These are phyloP conservation scores for Eristalis intricaria DNA, from an alignment of 2,888 invertebrate species.

Conservation along the genomic window DNA sequence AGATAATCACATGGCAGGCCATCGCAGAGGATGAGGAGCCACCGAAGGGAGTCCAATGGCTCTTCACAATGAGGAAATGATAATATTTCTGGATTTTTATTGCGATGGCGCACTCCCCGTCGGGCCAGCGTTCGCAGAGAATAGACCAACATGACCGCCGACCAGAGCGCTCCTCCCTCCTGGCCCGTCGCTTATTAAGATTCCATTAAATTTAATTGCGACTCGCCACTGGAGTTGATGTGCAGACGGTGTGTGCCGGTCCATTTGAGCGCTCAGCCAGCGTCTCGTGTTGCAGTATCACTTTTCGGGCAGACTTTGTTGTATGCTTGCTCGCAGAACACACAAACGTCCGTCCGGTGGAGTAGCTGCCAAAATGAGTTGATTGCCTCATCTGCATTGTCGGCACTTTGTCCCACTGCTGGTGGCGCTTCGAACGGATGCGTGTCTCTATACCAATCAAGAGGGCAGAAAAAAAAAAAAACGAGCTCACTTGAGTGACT, in stretches of 20 bases:
- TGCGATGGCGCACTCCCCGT: constrained; percentile 19
- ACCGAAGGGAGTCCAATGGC: constrained; percentile 15
- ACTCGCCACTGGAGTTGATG: constrained; percentile 38
- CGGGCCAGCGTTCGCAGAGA: not conserved
- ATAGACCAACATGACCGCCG: constrained; percentile 1
- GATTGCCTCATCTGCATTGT: constrained; percentile 51
- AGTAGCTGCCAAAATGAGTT: constrained; percentile 19
- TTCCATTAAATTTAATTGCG: constrained; percentile 67
- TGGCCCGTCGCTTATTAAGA: constrained; percentile 39
- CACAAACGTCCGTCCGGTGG: not conserved
- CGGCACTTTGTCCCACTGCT: constrained; percentile 15
- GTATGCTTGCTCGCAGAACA: not conserved
- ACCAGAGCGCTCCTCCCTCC: too few relatives aligned
- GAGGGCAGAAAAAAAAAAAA: constrained; percentile 8
- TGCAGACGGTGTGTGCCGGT: not conserved
- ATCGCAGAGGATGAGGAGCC: constrained; percentile 24
- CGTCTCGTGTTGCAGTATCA: constrained; percentile 35
- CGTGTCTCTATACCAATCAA: not conserved
- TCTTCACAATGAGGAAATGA: constrained; percentile 66
- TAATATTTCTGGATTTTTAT: constrained; percentile 67
- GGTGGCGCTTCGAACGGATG: not conserved
- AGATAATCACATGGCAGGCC: constrained; percentile 50
- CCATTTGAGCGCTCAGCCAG: constrained; percentile 18
- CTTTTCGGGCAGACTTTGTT: constrained; percentile 13
- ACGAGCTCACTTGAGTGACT: constrained; percentile 26